Evolutionary conservation across 2,888 invertebrate species (phyloP), one percentile per base, ranked within the genome.

Genomic region (Mythimna pallens): DNA sequence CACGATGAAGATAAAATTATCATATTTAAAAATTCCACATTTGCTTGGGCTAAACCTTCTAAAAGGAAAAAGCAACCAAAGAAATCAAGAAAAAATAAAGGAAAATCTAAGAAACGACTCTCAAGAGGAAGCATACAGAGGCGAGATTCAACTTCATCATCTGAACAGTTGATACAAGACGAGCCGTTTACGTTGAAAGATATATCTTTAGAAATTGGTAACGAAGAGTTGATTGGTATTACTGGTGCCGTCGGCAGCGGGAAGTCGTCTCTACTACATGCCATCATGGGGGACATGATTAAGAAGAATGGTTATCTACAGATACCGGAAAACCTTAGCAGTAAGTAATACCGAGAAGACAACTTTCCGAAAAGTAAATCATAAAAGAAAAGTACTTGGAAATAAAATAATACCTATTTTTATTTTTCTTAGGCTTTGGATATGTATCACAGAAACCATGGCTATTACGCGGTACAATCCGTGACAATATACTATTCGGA

Each of bases 401-500:
- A 14, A 14, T 5, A 14, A n/a, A 7, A 47, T 36, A 3, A 43
- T 36, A 54, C 4, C 2, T 10, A 12, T 34, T 66, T 57, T 57
- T 57, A 17, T 67, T 20, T 65, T 65, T 70, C 34, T 55, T 30
- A 97, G 98, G 98, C 78, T 98, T 99, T 88, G 99, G 98, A 30
- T 98, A 98, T 88, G 98, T 99, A 0, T 97, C 98, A 0, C 99
- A 99, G 95, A 98, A 98, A 81, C 97, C 99, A 0, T 99, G 99
- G 99, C 96, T 99, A 64, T 98, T 99, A 87, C 97, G 98, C 66
- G 99, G 98, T 54, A 98, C 99, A 1, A 97, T 99, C 63, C 97
- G 98, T 65, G 99, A 99, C 73, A 99, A 99, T 92, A 99, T 99
- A 84, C 95, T 99, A 52, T 99, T 99, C 96, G 99, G 99, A 1